phyloP scores from a whole-genome alignment of 1,140 invertebrate genomes.

The Calliopsis andreniformis region DNA sequence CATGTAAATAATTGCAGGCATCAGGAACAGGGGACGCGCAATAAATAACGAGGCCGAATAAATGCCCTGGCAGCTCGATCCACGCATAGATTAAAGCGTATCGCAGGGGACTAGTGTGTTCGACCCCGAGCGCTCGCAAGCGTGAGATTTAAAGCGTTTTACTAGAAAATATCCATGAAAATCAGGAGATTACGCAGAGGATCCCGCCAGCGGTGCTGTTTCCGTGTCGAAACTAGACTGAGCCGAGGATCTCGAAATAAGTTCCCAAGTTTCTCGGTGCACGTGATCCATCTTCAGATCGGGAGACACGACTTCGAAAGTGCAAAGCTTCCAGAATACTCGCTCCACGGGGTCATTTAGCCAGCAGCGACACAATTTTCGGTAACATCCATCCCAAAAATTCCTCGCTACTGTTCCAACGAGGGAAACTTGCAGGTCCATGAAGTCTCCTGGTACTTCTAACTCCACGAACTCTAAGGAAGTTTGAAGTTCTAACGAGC shows the following conservation, averaged over 20 bases:
- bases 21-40: background rate
- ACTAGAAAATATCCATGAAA: background rate
- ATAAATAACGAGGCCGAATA: conserved; percentile 19
- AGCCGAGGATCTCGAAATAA: no score
- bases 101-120: background rate
- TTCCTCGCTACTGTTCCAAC: background rate
- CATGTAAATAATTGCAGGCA: conserved; percentile 18
- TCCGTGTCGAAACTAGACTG: no score
- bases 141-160: background rate
- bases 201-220: background rate
- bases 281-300: background rate
- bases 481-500: background rate
- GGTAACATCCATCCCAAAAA: background rate
- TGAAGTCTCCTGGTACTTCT: background rate
- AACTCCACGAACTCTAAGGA: background rate
- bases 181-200: background rate
- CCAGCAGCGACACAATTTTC: no score
- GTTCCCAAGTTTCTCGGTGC: no score
- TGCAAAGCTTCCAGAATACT: background rate
- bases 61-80: background rate
- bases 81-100: background rate
- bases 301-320: background rate
- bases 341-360: no score
- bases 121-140: background rate
- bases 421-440: background rate